phyloP scores from a whole-genome alignment of 2,888 invertebrate genomes.

The Zelleria hepariella region DNA sequence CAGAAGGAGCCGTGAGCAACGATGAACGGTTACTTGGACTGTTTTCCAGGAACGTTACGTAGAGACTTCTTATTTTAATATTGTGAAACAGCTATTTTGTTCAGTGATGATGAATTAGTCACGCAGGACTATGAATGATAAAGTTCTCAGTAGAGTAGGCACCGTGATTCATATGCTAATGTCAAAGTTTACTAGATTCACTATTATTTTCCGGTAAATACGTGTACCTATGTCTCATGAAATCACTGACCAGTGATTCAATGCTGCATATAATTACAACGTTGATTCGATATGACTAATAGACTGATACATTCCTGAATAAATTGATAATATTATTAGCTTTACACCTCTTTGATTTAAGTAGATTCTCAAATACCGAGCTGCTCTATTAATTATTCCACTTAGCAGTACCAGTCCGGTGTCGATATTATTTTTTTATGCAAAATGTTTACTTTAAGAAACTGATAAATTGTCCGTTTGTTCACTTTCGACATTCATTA shows the following conservation, averaged over 20 bases:
- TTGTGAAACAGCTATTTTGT: conserved; percentile 2
- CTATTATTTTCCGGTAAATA: background rate
- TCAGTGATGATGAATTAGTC: background rate
- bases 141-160: conserved; percentile 26
- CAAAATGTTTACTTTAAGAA: conserved; percentile 17
- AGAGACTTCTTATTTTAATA: background rate
- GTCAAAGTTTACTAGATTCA: background rate
- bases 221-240: background rate
- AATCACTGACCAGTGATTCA: background rate
- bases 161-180: conserved; percentile 8
- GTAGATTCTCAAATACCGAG: background rate
- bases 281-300: background rate
- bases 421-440: background rate
- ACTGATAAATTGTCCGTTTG: conserved; percentile 4
- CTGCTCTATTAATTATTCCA: background rate
- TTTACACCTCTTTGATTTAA: background rate
- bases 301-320: background rate
- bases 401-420: background rate
- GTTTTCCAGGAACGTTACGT: background rate
- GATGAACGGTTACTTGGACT: background rate
- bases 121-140: conserved; percentile 23
- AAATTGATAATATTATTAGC: background rate
- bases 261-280: background rate
- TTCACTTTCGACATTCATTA: conserved; percentile 35
- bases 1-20: background rate